These are phyloP conservation scores for Drosophila paucipuncta DNA, from an alignment of 2,888 invertebrate species.

Conservation along the genomic window DNA sequence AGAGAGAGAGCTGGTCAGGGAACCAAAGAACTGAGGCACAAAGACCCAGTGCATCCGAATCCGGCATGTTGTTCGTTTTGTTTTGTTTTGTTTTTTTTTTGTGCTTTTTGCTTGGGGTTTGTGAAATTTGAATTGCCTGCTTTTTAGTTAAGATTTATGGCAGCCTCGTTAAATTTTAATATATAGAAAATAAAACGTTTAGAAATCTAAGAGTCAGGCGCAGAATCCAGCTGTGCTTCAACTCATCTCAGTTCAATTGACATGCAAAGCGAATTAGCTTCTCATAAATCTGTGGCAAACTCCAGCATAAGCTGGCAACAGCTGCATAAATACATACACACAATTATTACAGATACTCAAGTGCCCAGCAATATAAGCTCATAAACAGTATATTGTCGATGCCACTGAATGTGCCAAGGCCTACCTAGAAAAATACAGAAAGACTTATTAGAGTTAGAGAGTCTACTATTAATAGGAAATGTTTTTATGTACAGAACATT, in stretches of 20 bases:
- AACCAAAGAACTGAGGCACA: conserved; percentile 5
- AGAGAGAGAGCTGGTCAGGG: background rate
- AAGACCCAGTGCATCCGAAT: conserved; percentile 27
- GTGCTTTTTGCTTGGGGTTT: conserved; percentile 31
- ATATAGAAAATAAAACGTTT: conserved; percentile 83
- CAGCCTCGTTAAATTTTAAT: conserved; percentile 84
- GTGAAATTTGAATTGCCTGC: conserved; percentile 84
- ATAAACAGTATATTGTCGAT: conserved; percentile 15
- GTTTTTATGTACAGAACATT: conserved; percentile 4
- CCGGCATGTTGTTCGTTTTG: conserved; percentile 39
- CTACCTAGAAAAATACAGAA: background rate
- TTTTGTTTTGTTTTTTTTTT: conserved; percentile 14
- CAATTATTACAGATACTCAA: conserved; percentile 40
- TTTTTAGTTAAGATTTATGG: conserved; percentile 84
- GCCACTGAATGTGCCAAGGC: background rate
- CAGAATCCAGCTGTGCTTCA: conserved; percentile 15
- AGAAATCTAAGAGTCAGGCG: conserved; percentile 49
- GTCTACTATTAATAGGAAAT: background rate
- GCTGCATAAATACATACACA: background rate
- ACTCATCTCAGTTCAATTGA: conserved; percentile 55
- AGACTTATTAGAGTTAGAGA: background rate
- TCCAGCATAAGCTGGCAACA: background rate
- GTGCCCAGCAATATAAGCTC: conserved; percentile 2
- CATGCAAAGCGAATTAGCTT: conserved; percentile 79
- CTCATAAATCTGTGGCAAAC: conserved; percentile 56